Evolutionary conservation across 2,888 invertebrate genomes (phyloP), one percentile per base, ranked within the genome.

Genomic region (Drosophila emarginata): DNA sequence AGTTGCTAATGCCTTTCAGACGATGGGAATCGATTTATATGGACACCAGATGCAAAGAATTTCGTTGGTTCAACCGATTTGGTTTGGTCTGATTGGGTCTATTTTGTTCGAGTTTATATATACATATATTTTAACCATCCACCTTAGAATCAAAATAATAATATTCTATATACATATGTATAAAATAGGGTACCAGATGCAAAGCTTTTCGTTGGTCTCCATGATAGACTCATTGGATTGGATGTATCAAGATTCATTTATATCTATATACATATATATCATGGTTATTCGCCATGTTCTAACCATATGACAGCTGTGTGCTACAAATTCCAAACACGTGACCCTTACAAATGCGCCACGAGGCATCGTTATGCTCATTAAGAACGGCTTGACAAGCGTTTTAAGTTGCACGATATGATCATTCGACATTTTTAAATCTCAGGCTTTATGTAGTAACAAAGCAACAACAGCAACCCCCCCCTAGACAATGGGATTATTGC

Each of bases 41-140:
- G 79, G 79, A 77, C 89, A 89, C 88, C 89, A 89, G 89, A 89
- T 89, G 89, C 89, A 89, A 88, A 54, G 67, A 64, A 58, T 87
- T 79, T 79, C 84, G 89, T 89, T 89, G 89, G 88, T 57, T 62
- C 77, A 64, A 61, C 4, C 37, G 18, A 69, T 18, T 67, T 39
- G 70, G 28, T 57, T 50, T 40, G 72, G 61, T 75, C 37, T 78
- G 82, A 85, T 85, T 82, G 80, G 80, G 73, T 76, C 74, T 62
- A 2, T 23, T 52, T 11, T 40, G 9, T 14, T 14, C 4, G 32
- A 28, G 21, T 23, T 65, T 68, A 66, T 32, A 32, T 32, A 32
- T 9, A 6, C 5, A 26, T 23, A 4, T 2, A 23, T 2, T 28
- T 1, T 7, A 32, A 32, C 32, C 32, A 80, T 77, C 75, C 77